phyloP scores from a whole-genome alignment of 2,797 vertebrate genomes.

The Syndactyla subalaris region DNA sequence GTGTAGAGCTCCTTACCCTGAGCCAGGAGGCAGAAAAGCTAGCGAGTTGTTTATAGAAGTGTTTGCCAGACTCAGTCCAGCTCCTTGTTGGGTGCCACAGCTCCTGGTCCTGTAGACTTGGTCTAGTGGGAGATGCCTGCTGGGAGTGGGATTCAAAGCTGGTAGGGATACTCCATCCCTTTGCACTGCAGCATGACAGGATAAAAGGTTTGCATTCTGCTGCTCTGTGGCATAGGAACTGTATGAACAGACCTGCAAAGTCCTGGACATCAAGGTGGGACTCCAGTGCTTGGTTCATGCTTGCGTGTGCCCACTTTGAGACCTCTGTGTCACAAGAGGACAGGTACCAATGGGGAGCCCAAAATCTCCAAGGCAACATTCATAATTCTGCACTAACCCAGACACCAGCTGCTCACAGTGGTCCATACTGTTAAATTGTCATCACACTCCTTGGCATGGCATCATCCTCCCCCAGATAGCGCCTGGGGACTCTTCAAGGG shows the following conservation, averaged over 20 bases:
- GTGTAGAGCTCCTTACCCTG: background rate
- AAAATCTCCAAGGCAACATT: background rate
- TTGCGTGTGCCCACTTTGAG: background rate
- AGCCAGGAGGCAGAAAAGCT: background rate
- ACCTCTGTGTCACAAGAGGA: background rate
- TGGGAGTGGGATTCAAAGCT: background rate
- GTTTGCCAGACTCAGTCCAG: background rate
- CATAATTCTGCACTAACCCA: background rate
- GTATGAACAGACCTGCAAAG: background rate
- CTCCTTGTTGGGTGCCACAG: background rate
- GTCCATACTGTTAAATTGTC: background rate
- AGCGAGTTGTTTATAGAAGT: background rate
- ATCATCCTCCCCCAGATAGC: background rate
- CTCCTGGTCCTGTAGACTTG: background rate
- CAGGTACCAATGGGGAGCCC: background rate
- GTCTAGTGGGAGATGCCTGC: background rate
- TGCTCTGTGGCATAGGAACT: background rate
- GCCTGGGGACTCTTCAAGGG: background rate
- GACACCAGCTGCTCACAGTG: background rate
- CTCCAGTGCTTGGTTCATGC: background rate
- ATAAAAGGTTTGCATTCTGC: background rate
- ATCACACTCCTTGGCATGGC: fast-evolving
- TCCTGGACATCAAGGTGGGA: background rate
- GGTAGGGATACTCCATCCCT: fast-evolving
- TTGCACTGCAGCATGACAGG: background rate